Evolutionary conservation across 2,113 vertebrate genomes (phyloP).

Genomic region (Phaethon lepturus): DNA sequence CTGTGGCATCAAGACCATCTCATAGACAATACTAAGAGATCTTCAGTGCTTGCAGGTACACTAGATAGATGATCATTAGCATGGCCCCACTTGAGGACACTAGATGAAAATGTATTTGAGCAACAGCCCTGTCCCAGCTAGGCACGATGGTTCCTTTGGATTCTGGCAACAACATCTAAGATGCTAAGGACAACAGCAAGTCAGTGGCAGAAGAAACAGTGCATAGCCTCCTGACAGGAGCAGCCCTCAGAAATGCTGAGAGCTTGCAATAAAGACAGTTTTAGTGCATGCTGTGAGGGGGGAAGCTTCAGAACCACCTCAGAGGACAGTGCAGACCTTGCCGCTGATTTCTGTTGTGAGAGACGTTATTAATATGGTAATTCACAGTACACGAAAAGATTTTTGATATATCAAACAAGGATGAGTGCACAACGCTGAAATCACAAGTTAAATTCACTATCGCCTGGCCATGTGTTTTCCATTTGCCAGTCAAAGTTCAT

Average conservation of each 20-base stretch:
- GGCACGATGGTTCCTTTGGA: neutral
- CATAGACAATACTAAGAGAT: neutral
- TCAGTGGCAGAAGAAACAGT: neutral
- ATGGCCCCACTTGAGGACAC: neutral
- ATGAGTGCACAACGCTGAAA: neutral
- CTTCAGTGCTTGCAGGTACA: neutral
- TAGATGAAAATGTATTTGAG: neutral
- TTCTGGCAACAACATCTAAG: neutral
- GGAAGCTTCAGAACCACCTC: neutral
- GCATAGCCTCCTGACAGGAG: neutral
- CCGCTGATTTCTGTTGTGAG: neutral
- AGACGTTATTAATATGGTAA: neutral
- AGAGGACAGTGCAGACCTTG: neutral
- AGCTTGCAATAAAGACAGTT: neutral
- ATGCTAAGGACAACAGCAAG: neutral
- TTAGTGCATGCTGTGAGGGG: neutral
- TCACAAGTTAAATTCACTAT: neutral
- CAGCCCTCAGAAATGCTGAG: neutral
- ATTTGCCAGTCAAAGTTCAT: neutral
- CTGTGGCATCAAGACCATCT: neutral
- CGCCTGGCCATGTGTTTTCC: neutral
- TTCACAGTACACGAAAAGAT: neutral
- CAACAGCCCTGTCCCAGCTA: neutral
- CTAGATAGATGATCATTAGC: neutral
- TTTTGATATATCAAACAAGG: neutral